phyloP scores from a whole-genome alignment of 2,797 vertebrate genomes.

The Argentina silus region DNA sequence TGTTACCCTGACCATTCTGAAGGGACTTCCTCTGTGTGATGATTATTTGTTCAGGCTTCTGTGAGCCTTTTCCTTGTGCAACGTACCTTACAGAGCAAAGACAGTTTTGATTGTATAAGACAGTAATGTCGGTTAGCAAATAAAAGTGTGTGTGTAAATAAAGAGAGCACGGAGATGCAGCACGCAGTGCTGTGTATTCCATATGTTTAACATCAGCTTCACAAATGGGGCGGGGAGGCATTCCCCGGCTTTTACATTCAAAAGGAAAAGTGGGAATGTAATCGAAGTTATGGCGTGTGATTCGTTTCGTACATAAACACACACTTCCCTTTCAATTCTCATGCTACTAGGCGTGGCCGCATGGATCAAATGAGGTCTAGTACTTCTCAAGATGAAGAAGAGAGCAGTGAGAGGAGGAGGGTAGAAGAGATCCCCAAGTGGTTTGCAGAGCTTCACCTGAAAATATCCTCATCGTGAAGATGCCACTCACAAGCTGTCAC shows the following conservation, averaged over 20 bases:
- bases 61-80: constrained; percentile 37
- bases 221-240: constrained; percentile 29
- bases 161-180: constrained; percentile 11
- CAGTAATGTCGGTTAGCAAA: not conserved
- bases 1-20: constrained; percentile 43
- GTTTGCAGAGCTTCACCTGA: not conserved
- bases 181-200: constrained; percentile 44
- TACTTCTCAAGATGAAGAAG: constrained; percentile 24
- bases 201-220: constrained; percentile 44
- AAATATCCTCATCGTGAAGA: not conserved
- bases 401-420: constrained; percentile 8
- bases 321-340: constrained; percentile 31
- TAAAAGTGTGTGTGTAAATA: constrained; percentile 3
- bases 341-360: constrained; percentile 35
- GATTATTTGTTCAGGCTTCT: constrained; percentile 62
- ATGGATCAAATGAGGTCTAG: constrained; percentile 36
- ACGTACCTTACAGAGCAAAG: constrained; percentile 19
- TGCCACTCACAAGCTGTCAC: not conserved
- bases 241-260: constrained; percentile 2
- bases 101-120: not conserved
- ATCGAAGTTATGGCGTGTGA: constrained; percentile 24
- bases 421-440: not conserved
- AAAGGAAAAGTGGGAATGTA: constrained; percentile 15
- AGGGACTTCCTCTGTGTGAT: constrained; percentile 53
- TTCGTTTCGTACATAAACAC: constrained; percentile 40